Evolutionary conservation across 2,888 invertebrate genomes (phyloP), one percentile per base, ranked within the genome.

Genomic region (Tetrapedia diversipes): DNA sequence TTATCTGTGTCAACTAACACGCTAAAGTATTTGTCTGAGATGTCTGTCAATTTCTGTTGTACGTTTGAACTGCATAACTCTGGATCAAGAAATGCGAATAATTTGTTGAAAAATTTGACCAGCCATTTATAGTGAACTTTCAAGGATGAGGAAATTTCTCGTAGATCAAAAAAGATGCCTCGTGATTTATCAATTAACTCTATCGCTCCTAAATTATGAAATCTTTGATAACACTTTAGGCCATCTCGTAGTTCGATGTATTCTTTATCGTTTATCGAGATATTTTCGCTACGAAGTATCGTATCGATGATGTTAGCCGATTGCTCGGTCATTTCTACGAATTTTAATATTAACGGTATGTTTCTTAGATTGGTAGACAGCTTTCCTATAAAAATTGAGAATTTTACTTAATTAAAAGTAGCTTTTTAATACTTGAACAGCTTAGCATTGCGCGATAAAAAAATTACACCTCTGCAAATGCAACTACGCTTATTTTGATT

Each of bases 111-210:
- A 32, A 87, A 93, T 88, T 96, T 96, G 22, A 93, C 91, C 43
- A 96, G 89, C 96, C 96, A 97, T 90, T 95, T 95, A 85, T 94
- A 95, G 88, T 96, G 96, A 14, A 96, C 92, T 80, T 94, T 93
- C 0, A 96, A 87, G 61, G 94, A 92, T n/a, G 94, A 93, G 49
- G 94, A 91, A 1, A 95, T 91, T 74, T 94, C 94, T 60, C 94
- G 92, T 76, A 87, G 41, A 65, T 89, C 86, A 16, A 68, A 57
- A 37, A 87, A 84, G 0, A 49, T 51, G 34, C 79, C 81, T 19
- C 68, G 77, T 0, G 82, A 72, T 53, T 82, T 86, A 39, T 80
- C 57, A 6, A 86, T 90, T 51, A 91, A 70, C 10, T 81, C 76
- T 11, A 84, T 67, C 7, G 90, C 90, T 24, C 94, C 93, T 4